phyloP scores from a whole-genome alignment of 37 sponge, comb jelly and placozoan genomes.

The Ianthella basta region DNA sequence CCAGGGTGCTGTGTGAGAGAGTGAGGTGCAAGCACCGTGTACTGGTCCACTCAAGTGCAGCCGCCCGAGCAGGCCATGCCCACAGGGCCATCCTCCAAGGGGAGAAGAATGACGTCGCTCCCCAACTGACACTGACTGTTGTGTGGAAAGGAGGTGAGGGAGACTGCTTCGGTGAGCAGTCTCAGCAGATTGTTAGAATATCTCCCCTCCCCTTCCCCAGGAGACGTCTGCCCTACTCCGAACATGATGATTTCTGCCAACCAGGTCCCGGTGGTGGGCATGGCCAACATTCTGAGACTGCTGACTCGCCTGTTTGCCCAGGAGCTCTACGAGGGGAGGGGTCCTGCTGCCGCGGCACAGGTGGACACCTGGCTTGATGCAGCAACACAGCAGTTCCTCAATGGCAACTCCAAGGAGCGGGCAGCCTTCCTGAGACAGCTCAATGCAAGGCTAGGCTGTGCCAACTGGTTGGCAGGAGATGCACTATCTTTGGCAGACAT shows the following conservation, averaged over 20 bases:
- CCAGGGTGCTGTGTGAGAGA: background rate
- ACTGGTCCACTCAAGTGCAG: conserved; percentile 64
- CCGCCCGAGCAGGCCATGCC: background rate
- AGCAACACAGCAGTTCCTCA: conserved; percentile 16
- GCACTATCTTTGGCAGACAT: conserved; percentile 65
- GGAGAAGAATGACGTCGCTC: background rate
- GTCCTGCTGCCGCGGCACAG: conserved; percentile 18
- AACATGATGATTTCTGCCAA: conserved; percentile 71
- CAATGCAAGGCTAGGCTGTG: conserved; percentile 66
- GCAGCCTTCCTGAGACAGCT: conserved; percentile 49
- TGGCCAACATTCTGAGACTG: conserved; percentile 75
- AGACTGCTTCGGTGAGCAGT: background rate
- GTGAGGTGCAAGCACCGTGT: conserved; percentile 10
- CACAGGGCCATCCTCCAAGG: background rate
- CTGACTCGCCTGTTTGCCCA: conserved; percentile 65
- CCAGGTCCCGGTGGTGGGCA: conserved; percentile 73
- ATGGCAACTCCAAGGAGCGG: conserved; percentile 65
- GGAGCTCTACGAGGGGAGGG: conserved; percentile 58
- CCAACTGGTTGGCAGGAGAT: conserved; percentile 53
- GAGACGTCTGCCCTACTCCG: conserved; percentile 21
- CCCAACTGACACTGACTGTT: conserved; percentile 50
- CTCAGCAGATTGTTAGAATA: background rate
- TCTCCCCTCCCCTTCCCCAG: background rate
- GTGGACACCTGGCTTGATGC: conserved; percentile 80
- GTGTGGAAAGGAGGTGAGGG: conserved; percentile 81